These are phyloP conservation scores for Mycalesis mineus DNA, from an alignment of 2,888 invertebrate species.

Conservation along the genomic window DNA sequence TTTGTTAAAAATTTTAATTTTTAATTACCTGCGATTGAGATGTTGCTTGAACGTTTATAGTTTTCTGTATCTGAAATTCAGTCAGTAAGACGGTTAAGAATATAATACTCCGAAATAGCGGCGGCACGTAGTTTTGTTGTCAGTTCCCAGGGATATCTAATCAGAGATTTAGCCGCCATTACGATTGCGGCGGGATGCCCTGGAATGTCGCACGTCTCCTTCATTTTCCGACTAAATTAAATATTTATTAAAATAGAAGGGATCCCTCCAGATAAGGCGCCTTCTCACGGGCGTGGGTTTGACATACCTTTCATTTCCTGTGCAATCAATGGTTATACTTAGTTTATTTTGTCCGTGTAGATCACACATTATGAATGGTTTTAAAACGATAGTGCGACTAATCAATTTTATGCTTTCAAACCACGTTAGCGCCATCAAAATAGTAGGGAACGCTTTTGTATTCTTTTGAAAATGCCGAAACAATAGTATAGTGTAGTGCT, in stretches of 20 bases:
- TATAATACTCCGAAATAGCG: constrained; percentile 46
- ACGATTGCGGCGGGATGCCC: constrained; percentile 55
- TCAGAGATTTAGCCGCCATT: constrained; percentile 65
- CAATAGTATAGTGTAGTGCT: no score
- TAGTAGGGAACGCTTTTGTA: no score
- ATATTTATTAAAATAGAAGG: constrained; percentile 68
- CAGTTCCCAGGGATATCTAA: constrained; percentile 74
- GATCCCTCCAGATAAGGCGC: constrained; percentile 61
- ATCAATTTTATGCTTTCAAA: no score
- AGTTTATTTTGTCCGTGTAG: no score
- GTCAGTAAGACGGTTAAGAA: constrained; percentile 20
- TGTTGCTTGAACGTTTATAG: no score
- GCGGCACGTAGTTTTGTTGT: constrained; percentile 55
- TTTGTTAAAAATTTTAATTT: no score
- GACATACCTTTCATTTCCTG: constrained; percentile 16
- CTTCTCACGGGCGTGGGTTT: constrained; percentile 47
- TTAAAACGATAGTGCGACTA: no score
- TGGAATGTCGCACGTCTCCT: constrained; percentile 45
- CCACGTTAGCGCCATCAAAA: no score
- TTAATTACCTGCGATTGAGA: no score
- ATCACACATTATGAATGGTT: no score
- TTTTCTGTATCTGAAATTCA: neutral
- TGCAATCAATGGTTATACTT: constrained; percentile 8
- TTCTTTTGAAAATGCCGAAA: no score
- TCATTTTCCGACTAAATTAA: constrained; percentile 63